Evolutionary conservation across 2,797 vertebrate species (phyloP), one percentile per base, ranked within the genome.

Genomic region (Anas bahamensis): DNA sequence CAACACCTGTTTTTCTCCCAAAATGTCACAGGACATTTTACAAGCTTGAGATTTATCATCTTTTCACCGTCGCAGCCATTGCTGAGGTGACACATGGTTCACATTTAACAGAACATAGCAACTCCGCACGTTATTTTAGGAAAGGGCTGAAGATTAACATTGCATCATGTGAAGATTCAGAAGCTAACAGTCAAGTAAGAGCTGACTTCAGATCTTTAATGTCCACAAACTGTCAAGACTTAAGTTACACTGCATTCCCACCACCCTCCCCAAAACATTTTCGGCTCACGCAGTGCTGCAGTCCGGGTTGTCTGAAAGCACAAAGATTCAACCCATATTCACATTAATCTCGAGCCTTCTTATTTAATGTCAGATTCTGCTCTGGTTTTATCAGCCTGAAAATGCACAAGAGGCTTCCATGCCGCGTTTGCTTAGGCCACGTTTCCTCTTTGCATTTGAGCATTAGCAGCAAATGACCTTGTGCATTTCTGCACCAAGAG

Each of bases 1-100:
- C 94, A 95, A 93, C 95, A 96, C 96, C 95, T 97, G 95, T 97
- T 97, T 95, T 96, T 95, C 94, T 95, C 91, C 77, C 81, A 48
- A 9, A 95, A 93, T 84, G 92, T 92, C 94, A 94, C 86, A 94
- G 88, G 91, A 88, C 87, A 77, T 96, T 96, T 95, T 93, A 96
- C 91, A 94, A 94, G 94, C 92, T 88, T 94, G 90, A 95, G 94
- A 96, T 96, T 95, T 96, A 95, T 87, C 94, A 93, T 95, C 88
- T 91, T 85, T 89, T 93, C 87, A 82, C 89, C 5, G 0, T 94
- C 71, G 77, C 85, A 97, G 81, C 90, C 94, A 92, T 84, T 79
- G 78, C 94, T 69, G 92, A 90, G 80, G 90, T 95, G 96, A 96
- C 94, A 96, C 93, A 94, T 97, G 96, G 94, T 95, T 95, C 92